phyloP scores from a whole-genome alignment of 2,797 vertebrate genomes.

The Spinus pinus region DNA sequence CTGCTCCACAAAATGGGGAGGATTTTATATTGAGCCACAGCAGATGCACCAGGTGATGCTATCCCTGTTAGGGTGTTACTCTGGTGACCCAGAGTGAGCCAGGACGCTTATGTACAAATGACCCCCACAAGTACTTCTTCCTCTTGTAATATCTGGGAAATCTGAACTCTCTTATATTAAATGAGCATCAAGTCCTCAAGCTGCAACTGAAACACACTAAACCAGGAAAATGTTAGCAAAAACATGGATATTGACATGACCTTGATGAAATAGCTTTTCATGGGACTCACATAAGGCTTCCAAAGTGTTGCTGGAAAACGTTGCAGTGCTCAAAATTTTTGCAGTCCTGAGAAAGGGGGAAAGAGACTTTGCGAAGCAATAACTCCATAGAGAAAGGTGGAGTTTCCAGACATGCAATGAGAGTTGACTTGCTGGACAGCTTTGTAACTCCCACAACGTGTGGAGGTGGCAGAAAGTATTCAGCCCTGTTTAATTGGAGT shows the following conservation, averaged over 20 bases:
- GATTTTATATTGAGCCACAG: neutral
- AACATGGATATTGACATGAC: neutral
- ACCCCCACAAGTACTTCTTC: neutral
- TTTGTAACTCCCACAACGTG: neutral
- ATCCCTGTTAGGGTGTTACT: accelerated
- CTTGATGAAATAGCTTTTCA: neutral
- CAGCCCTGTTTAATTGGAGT: neutral
- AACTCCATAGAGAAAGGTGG: neutral
- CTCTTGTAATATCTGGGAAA: neutral
- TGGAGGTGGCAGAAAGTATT: neutral
- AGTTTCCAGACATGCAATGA: neutral
- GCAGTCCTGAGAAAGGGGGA: neutral
- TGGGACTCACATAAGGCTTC: neutral
- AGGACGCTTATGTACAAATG: neutral
- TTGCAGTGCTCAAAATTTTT: neutral
- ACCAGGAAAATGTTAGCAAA: neutral
- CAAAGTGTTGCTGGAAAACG: neutral
- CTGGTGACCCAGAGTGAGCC: neutral
- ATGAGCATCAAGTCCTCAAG: neutral
- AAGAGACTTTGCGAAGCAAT: accelerated
- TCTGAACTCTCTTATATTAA: neutral
- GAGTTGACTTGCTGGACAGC: neutral
- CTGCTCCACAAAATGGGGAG: neutral
- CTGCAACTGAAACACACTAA: neutral
- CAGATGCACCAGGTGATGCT: accelerated